A percentile compares a stretch with the other conserved stretches of the same genome.
These are phyloP conservation scores for Drosophila parabipectinata DNA, from an alignment of 1,140 invertebrate genomes.

Conservation along the genomic window DNA sequence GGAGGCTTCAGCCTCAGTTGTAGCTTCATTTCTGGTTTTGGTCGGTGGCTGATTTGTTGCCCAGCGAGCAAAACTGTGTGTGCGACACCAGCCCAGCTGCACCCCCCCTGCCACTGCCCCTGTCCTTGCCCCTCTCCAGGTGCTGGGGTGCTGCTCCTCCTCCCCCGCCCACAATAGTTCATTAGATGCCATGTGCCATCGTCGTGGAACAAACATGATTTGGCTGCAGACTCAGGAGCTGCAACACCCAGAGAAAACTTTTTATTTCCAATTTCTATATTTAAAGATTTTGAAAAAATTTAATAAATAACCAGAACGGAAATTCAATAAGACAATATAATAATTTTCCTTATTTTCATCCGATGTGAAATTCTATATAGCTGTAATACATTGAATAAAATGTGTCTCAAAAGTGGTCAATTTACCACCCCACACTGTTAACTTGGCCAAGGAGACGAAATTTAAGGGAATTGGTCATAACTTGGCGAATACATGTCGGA, in stretches of 20 bases:
- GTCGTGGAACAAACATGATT: slow-evolving; percentile 81
- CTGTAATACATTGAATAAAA: no score
- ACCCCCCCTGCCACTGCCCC: slow-evolving; percentile 23
- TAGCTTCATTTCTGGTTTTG: slow-evolving; percentile 75
- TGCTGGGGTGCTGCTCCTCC: slow-evolving; percentile 32
- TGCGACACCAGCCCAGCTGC: slow-evolving; percentile 45
- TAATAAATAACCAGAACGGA: no score
- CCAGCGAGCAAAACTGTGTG: slow-evolving; percentile 59
- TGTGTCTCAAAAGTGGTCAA: no score
- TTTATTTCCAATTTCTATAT: not conserved
- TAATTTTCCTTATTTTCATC: no score
- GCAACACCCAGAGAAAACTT: slow-evolving; percentile 23
- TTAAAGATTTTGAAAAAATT: no score
- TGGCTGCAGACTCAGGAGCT: slow-evolving; percentile 56
- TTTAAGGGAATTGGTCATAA: no score
- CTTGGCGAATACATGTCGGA: no score
- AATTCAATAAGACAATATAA: no score
- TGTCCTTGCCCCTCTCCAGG: not conserved
- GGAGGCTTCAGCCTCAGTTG: slow-evolving; percentile 30
- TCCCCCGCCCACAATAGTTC: slow-evolving; percentile 72
- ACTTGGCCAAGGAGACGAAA: no score
- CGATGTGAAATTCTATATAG: no score
- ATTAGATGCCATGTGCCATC: slow-evolving; percentile 79
- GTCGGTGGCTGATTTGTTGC: slow-evolving; percentile 77
- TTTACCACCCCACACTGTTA: no score